These are phyloP conservation scores for Danio choprae DNA, from an alignment of 2,797 vertebrate genomes.

Conservation along the genomic window DNA sequence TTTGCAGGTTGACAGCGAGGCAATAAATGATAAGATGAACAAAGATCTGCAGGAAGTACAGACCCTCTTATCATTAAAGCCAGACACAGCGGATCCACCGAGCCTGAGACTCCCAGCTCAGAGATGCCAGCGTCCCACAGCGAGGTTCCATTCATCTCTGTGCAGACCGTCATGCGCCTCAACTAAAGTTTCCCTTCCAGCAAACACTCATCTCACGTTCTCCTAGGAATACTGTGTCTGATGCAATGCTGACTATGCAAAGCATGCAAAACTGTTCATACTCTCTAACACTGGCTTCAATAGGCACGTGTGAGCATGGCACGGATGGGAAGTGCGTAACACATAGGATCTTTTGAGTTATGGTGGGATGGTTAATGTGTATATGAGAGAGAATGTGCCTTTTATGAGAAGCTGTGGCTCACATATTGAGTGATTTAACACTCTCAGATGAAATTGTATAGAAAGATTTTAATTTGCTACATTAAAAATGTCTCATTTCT, in stretches of 20 bases:
- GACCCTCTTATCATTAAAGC: conserved; percentile 45
- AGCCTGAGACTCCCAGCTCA: conserved; percentile 30
- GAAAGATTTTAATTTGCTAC: conserved; percentile 27
- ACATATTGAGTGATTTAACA: conserved; percentile 36
- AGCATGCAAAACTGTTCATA: conserved; percentile 38
- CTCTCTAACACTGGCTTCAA: conserved; percentile 30
- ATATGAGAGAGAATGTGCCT: conserved; percentile 42
- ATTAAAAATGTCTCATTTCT: conserved; percentile 31
- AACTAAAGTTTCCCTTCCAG: conserved; percentile 36
- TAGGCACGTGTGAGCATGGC: conserved; percentile 38
- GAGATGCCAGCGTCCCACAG: not conserved
- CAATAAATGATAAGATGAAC: conserved; percentile 20
- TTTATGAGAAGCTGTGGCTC: conserved; percentile 41
- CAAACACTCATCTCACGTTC: conserved; percentile 27
- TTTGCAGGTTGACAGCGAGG: conserved; percentile 30
- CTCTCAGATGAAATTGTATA: conserved; percentile 29
- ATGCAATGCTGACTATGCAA: conserved; percentile 36
- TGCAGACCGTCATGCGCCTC: conserved; percentile 29
- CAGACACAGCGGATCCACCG: conserved; percentile 30
- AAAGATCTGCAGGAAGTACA: conserved; percentile 39
- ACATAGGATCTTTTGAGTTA: not conserved
- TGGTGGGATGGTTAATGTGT: not conserved
- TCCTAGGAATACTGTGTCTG: conserved; percentile 39
- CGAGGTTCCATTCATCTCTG: conserved; percentile 30
- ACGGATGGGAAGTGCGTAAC: conserved; percentile 4